Evolutionary conservation across 1,140 invertebrate genomes (phyloP).

Genomic region (Caenorhabditis remanei): DNA sequence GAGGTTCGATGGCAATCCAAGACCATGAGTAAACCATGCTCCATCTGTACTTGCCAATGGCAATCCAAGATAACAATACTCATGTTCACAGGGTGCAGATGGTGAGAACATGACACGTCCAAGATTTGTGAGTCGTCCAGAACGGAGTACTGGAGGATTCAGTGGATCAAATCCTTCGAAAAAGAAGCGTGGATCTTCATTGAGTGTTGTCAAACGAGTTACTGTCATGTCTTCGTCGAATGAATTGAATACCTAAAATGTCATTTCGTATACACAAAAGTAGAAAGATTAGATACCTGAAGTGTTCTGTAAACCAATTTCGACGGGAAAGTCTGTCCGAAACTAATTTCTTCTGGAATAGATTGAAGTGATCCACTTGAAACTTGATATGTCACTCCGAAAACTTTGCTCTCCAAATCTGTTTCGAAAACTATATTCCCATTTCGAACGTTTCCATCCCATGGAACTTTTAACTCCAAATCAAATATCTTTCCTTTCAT

Average conservation of each 20-base stretch:
- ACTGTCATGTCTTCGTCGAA: constrained; percentile 71
- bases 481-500: constrained; percentile 47
- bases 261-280: neutral
- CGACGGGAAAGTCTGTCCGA: constrained; percentile 88
- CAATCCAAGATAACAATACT: constrained; percentile 85
- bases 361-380: constrained; percentile 84
- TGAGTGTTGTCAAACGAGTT: constrained; percentile 64
- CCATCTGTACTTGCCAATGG: constrained; percentile 80
- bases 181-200: constrained; percentile 71
- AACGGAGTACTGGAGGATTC: constrained; percentile 56
- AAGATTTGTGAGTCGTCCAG: constrained; percentile 63
- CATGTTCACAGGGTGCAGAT: constrained; percentile 82
- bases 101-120: constrained; percentile 84
- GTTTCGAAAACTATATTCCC: constrained; percentile 55
- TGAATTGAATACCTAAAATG: constrained; percentile 70
- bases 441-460: neutral
- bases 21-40: constrained; percentile 84
- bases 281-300: constrained; percentile 78
- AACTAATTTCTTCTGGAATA: constrained; percentile 84
- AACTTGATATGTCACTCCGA: constrained; percentile 69
- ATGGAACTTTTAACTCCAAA: constrained; percentile 57
- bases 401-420: constrained; percentile 56
- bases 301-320: constrained; percentile 81
- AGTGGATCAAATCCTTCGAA: constrained; percentile 66
- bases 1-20: constrained; percentile 82